These are phyloP conservation scores for Eupithecia inturbata DNA, from an alignment of 2,888 invertebrate genomes.

Conservation along the genomic window DNA sequence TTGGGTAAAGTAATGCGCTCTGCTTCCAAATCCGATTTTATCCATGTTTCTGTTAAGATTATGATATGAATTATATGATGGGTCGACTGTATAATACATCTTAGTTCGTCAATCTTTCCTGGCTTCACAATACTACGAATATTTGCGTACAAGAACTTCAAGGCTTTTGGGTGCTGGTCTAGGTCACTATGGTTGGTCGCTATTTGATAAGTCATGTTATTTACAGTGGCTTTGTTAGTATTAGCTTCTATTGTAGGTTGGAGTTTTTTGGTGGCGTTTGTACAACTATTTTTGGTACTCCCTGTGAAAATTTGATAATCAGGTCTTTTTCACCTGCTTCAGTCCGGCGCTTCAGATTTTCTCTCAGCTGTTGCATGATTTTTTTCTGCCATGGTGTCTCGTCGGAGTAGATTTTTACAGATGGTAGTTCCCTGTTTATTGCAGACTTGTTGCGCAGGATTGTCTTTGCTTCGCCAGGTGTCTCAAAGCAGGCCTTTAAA, in stretches of 20 bases:
- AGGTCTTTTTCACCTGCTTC: background rate
- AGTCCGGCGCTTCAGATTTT: background rate
- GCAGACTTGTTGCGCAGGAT: background rate
- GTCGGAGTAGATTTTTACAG: background rate
- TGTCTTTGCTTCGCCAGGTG: background rate
- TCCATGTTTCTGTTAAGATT: background rate
- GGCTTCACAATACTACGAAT: background rate
- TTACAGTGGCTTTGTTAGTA: background rate
- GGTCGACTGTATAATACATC: background rate
- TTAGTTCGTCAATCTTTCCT: background rate
- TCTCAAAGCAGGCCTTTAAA: conserved; percentile 1
- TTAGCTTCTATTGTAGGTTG: background rate
- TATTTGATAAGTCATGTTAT: background rate
- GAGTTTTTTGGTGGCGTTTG: background rate
- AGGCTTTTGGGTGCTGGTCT: background rate
- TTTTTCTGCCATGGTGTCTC: background rate
- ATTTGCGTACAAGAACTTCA: background rate
- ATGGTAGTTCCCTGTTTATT: background rate
- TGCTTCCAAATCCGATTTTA: conserved; percentile 4
- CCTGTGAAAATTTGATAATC: background rate
- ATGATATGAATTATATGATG: background rate
- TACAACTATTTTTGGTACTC: background rate
- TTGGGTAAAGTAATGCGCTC: no score
- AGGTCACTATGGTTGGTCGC: background rate
- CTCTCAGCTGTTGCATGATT: background rate